These are phyloP conservation scores for Drosophila anomalata DNA, from an alignment of 2,888 invertebrate genomes.

Conservation along the genomic window DNA sequence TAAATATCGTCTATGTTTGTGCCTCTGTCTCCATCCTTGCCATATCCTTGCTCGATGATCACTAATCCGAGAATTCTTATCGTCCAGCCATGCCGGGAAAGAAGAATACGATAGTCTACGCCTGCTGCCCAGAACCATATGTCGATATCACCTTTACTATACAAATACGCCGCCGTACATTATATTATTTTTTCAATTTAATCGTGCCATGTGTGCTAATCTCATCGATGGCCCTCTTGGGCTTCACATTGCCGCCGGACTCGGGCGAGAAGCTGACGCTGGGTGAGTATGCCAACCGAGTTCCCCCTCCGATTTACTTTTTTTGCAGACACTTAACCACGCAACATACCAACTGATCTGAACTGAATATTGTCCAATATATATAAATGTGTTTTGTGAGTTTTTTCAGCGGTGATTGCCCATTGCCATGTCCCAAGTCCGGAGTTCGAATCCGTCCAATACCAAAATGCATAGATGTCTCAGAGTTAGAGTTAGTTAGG, in stretches of 20 bases:
- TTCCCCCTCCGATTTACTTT: background rate
- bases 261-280: conserved; percentile 84
- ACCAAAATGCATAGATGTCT: conserved; percentile 29
- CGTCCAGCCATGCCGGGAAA: conserved; percentile 94
- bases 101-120: conserved; percentile 94
- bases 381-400: conserved; percentile 52
- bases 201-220: conserved; percentile 99
- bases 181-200: conserved; percentile 99
- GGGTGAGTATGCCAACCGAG: conserved; percentile 81
- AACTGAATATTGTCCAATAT: conserved; percentile 26
- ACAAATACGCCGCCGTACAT: conserved; percentile 96
- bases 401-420: conserved; percentile 54
- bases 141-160: conserved; percentile 97
- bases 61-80: conserved; percentile 56
- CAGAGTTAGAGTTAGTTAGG: conserved; percentile 23
- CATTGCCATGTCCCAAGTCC: background rate
- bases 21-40: conserved; percentile 51
- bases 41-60: conserved; percentile 46
- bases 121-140: conserved; percentile 97
- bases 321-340: conserved; percentile 25
- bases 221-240: conserved; percentile 98
- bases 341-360: conserved; percentile 26
- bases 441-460: background rate
- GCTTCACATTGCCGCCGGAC: conserved; percentile 99
- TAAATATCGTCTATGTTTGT: conserved; percentile 41